These are phyloP conservation scores for Syrrhaptes paradoxus DNA, from an alignment of 2,113 vertebrate species.

Conservation along the genomic window DNA sequence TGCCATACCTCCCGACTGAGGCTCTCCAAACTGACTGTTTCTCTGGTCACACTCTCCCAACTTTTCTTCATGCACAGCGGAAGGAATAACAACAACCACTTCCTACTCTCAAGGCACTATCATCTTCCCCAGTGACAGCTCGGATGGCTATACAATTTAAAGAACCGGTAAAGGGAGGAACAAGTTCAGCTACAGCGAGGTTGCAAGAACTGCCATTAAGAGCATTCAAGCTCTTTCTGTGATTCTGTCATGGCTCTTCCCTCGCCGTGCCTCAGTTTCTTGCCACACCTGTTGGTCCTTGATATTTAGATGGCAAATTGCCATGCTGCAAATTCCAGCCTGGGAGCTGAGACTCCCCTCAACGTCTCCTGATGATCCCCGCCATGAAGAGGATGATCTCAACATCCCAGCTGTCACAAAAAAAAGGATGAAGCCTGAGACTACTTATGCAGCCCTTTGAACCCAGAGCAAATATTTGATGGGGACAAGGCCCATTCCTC, in stretches of 20 bases:
- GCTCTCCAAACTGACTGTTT: not conserved
- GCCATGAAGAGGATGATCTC: not conserved
- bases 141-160: not conserved
- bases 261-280: not conserved
- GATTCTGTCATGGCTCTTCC: not conserved
- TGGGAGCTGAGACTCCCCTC: not conserved
- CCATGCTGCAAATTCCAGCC: not conserved
- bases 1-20: not conserved
- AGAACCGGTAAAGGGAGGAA: not conserved
- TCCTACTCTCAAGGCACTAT: not conserved
- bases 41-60: not conserved
- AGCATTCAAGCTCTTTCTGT: not conserved
- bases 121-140: not conserved
- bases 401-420: not conserved
- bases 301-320: not conserved
- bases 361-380: not conserved
- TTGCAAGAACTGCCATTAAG: not conserved
- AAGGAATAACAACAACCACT: not conserved
- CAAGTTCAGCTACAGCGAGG: not conserved
- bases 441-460: not conserved
- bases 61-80: not conserved
- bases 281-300: not conserved
- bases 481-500: not conserved
- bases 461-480: not conserved
- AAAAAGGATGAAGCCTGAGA: not conserved